A percentile compares a stretch with the other conserved stretches of the same genome.
Conservation (phyloP, 2,888 invertebrate genomes). For the Drosophila testacea region DNA sequence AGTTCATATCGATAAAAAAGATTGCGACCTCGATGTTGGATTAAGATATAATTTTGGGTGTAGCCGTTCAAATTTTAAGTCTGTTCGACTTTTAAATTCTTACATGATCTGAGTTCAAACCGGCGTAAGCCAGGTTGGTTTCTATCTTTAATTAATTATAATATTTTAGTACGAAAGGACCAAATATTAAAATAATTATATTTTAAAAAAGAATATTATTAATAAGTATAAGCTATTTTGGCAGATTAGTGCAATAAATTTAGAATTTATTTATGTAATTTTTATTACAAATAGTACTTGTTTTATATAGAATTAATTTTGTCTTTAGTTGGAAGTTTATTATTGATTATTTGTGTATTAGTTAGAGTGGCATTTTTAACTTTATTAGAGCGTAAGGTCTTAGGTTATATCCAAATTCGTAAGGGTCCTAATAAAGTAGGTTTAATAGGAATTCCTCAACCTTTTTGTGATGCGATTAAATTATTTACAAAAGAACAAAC, state of each 20-base stretch:
- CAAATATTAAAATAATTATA: constrained; percentile 86
- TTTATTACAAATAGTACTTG: constrained; percentile 87
- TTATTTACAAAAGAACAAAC: constrained; percentile 89
- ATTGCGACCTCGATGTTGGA: constrained; percentile 96
- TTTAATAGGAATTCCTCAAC: constrained; percentile 88
- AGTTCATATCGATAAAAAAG: constrained; percentile 90
- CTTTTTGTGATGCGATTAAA: constrained; percentile 91
- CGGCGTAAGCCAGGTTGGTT: constrained; percentile 94
- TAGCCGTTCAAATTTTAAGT: constrained; percentile 88
- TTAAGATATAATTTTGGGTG: constrained; percentile 89
- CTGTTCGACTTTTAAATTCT: constrained; percentile 93
- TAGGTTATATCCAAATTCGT: constrained; percentile 89
- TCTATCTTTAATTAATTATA: constrained; percentile 89
- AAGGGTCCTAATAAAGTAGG: constrained; percentile 91
- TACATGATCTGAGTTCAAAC: constrained; percentile 96
- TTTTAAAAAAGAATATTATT: constrained; percentile 83
- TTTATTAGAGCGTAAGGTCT: constrained; percentile 89
- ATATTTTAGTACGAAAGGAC: constrained; percentile 93
- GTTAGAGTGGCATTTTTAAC: constrained; percentile 90
- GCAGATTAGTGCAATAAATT: constrained; percentile 90
- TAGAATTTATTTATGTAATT: constrained; percentile 89
- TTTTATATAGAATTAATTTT: constrained; percentile 85
- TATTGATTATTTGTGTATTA: constrained; percentile 88
- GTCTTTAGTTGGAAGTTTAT: constrained; percentile 85
- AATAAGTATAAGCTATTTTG: constrained; percentile 86